These are phyloP conservation scores for Neosalanx taihuensis DNA, from an alignment of 2,797 vertebrate genomes.

Conservation along the genomic window DNA sequence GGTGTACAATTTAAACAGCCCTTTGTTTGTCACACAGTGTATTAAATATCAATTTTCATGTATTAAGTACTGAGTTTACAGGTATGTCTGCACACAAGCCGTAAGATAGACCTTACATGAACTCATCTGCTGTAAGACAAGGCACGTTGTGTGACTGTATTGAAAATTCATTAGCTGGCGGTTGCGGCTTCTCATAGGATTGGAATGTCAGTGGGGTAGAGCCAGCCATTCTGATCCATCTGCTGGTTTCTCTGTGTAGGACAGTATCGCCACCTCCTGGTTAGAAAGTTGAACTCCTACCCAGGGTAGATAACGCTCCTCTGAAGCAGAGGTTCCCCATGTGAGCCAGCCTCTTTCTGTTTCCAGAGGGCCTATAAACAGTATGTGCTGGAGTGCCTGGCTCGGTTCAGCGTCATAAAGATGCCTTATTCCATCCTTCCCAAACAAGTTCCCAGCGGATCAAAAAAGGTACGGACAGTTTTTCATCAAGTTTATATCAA, in stretches of 20 bases:
- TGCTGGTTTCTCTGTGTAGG: slow-evolving; percentile 4
- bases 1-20: slow-evolving; percentile 5
- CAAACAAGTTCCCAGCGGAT: slow-evolving; percentile 68
- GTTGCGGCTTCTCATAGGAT: slow-evolving; percentile 49
- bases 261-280: slow-evolving; percentile 61
- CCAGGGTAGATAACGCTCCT: neutral
- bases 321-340: neutral
- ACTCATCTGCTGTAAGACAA: slow-evolving; percentile 40
- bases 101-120: slow-evolving; percentile 39
- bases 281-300: neutral
- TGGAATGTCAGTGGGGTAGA: slow-evolving; percentile 42
- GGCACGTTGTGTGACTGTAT: slow-evolving; percentile 48
- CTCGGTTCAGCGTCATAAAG: slow-evolving; percentile 75
- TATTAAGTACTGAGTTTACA: slow-evolving; percentile 1
- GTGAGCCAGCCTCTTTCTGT: neutral
- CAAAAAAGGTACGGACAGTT: slow-evolving; percentile 74
- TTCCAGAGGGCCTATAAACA: slow-evolving; percentile 76
- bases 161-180: slow-evolving; percentile 64
- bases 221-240: neutral
- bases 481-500: too few species aligned
- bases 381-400: slow-evolving; percentile 81
- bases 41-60: neutral
- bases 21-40: neutral
- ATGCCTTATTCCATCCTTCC: slow-evolving; percentile 87
- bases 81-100: slow-evolving; percentile 32